A percentile compares a stretch with the other conserved stretches of the same genome.
These are phyloP conservation scores for Homarus gammarus DNA, from an alignment of 2,888 invertebrate species.

Conservation along the genomic window DNA sequence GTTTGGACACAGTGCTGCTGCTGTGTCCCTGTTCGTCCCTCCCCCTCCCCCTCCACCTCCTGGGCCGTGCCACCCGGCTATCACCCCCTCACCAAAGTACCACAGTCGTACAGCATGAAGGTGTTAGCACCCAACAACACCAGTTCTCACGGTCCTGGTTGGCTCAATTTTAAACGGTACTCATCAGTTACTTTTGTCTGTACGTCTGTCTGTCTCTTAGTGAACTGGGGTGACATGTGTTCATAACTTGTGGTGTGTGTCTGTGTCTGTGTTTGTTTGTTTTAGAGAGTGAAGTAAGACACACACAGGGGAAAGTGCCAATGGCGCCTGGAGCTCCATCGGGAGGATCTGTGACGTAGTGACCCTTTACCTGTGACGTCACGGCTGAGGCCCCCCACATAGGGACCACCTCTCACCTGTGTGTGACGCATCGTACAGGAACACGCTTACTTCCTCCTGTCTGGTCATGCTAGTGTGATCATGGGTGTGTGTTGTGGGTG, in stretches of 20 bases:
- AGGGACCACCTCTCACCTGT: neutral
- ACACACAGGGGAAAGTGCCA: neutral
- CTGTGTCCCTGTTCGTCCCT: neutral
- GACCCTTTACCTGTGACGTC: conserved; percentile 12
- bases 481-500: too few species aligned
- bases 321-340: neutral
- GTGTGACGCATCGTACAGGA: neutral
- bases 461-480: too few species aligned
- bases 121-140: neutral
- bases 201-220: too few species aligned
- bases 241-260: too few species aligned
- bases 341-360: neutral
- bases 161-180: conserved; percentile 1
- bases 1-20: conserved; percentile 13
- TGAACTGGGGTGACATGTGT: too few species aligned
- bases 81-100: conserved; percentile 2
- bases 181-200: neutral
- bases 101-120: neutral
- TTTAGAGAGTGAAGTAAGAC: too few species aligned
- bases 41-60: conserved; percentile 11
- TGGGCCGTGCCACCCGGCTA: conserved; percentile 4
- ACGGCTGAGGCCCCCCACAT: neutral
- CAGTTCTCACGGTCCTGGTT: neutral
- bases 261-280: too few species aligned
- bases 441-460: neutral